phyloP scores from a whole-genome alignment of 2,113 vertebrate species.

The Archocentrus centrarchus region DNA sequence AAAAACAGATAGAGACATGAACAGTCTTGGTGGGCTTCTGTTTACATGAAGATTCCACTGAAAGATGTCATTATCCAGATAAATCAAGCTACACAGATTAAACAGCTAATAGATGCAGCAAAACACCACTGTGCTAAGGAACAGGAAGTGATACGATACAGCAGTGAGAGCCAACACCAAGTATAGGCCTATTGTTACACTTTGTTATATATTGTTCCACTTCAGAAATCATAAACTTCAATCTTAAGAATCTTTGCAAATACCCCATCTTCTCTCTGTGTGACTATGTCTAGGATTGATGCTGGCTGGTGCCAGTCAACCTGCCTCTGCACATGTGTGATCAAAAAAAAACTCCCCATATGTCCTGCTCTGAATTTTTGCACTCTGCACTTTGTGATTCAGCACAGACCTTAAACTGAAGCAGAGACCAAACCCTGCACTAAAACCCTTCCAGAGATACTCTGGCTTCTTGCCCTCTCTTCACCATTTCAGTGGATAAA shows the following conservation, averaged over 20 bases:
- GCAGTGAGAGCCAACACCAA: too few species aligned
- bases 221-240: not conserved
- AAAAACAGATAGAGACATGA: too few species aligned
- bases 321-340: not conserved
- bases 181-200: too few species aligned
- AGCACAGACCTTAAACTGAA: not conserved
- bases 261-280: too few species aligned
- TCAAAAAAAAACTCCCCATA: not conserved
- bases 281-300: not conserved
- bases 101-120: too few species aligned
- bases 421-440: not conserved
- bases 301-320: too few species aligned
- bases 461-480: not conserved
- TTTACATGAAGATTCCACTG: too few species aligned
- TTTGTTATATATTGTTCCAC: not conserved
- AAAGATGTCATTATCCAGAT: too few species aligned
- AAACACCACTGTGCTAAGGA: too few species aligned
- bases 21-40: too few species aligned
- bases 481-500: not conserved
- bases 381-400: not conserved
- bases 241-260: not conserved
- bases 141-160: too few species aligned
- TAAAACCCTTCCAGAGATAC: rapidly evolving
- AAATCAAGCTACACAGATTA: too few species aligned
- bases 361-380: not conserved